These are phyloP conservation scores for Leptodactylus fuscus DNA, from an alignment of 2,113 vertebrate genomes.

Conservation along the genomic window DNA sequence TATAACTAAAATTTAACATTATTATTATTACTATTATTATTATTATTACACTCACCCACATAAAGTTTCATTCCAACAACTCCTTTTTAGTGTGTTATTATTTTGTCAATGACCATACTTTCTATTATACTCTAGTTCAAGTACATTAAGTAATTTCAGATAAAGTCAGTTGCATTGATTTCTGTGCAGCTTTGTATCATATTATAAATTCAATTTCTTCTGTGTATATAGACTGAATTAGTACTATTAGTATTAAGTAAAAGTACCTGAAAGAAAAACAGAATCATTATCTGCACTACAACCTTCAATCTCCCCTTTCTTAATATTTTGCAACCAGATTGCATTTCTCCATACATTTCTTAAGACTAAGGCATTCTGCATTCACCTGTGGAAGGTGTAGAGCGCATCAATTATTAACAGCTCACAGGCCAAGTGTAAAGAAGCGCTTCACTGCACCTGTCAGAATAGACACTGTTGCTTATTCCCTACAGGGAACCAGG, in stretches of 20 bases:
- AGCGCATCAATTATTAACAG: constrained; percentile 50
- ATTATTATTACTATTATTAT: too few relatives aligned
- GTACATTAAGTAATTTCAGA: too few relatives aligned
- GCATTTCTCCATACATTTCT: neutral
- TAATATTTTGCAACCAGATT: neutral
- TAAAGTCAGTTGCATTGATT: neutral
- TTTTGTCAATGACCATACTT: too few relatives aligned
- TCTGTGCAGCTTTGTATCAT: neutral
- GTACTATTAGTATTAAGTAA: neutral
- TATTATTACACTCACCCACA: too few relatives aligned
- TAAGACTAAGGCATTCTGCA: neutral
- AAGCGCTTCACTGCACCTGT: constrained; percentile 47
- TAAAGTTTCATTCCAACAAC: too few relatives aligned
- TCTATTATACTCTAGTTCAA: too few relatives aligned
- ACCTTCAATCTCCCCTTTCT: neutral
- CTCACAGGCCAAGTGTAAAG: constrained; percentile 45
- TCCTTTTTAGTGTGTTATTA: too few relatives aligned
- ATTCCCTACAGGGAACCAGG: constrained; percentile 16
- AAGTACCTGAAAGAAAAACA: neutral
- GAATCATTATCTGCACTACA: neutral
- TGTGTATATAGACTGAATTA: neutral
- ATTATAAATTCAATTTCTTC: neutral
- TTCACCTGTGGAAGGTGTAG: constrained; percentile 34
- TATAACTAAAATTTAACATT: too few relatives aligned
- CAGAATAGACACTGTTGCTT: constrained; percentile 34